Evolutionary conservation across 2,888 invertebrate species (phyloP), one percentile per base, ranked within the genome.

Genomic region (Drosophila pseudotalamancana): DNA sequence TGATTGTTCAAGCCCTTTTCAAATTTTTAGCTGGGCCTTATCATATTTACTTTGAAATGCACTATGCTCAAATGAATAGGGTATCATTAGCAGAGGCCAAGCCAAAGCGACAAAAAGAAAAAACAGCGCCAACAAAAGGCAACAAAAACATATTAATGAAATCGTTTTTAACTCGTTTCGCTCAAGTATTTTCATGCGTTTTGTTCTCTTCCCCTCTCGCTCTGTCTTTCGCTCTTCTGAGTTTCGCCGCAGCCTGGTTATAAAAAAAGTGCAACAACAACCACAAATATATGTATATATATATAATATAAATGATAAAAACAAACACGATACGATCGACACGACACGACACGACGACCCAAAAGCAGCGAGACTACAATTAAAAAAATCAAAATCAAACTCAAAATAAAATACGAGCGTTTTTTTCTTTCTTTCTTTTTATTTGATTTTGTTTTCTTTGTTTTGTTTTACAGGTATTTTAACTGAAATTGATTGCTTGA

Each of bases 141-240:
- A 77, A 74, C 67, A 72, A 71, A 66, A 69, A 79, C 73, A 81
- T 77, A 86, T 89, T 84, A 78, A 83, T 76, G 79, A 84, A 83
- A 79, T 77, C 79, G 82, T 75, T 83, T 89, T 89, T 85, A 89
- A 72, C 79, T 80, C 73, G 86, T 87, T 88, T 88, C 80, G 74
- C 68, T 74, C 66, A 87, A 81, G 87, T 81, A 84, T 87, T 72
- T 86, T 66, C 76, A 71, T 72, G 76, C 71, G 72, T 72, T 71
- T 63, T 56, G 72, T 51, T 37, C 31, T 31, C 23, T 12, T 32
- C 21, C 57, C n/a, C 48, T 48, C 51, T 48, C 54, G 18, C 27
- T 21, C 31, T 49, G 31, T 34, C 31, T 19, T 25, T 23, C 49
- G 39, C 42, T 45, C 43, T 34, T 39, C 43, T 34, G 37, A 23